Evolutionary conservation across 1,140 invertebrate species (phyloP).

Genomic region (Trigoniulus corallinus): DNA sequence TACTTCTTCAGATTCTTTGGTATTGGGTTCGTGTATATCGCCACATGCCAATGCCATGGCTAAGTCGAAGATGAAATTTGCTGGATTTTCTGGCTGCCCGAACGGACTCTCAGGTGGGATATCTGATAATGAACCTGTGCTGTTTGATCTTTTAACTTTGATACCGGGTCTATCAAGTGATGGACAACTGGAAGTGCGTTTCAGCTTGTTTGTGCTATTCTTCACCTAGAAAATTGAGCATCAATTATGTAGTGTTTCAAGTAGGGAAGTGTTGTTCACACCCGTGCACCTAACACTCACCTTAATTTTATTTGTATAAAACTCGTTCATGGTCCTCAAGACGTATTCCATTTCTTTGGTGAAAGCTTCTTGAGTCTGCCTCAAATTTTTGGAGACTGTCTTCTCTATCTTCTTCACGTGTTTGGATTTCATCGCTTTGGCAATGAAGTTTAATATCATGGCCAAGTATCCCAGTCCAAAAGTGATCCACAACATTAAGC

Average conservation of each 20-base stretch:
- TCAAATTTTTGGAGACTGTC: constrained; percentile 46
- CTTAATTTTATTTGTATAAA: constrained; percentile 58
- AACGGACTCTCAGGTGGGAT: too few species aligned
- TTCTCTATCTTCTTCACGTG: constrained; percentile 53
- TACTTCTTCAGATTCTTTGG: neutral
- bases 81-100: neutral
- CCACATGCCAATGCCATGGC: neutral
- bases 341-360: constrained; percentile 53
- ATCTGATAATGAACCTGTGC: neutral
- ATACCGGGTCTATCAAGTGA: neutral
- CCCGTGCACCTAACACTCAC: too few species aligned
- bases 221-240: too few species aligned
- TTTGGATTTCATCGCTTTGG: constrained; percentile 51
- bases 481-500: constrained; percentile 63
- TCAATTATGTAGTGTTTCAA: too few species aligned
- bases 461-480: constrained; percentile 77
- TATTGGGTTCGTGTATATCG: neutral
- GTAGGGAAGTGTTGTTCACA: too few species aligned
- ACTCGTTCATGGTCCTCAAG: constrained; percentile 53
- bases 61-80: constrained; percentile 1
- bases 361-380: constrained; percentile 57
- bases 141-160: neutral
- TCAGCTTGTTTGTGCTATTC: neutral
- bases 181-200: neutral
- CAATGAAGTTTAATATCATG: constrained; percentile 79